Conservation (phyloP, 2,888 invertebrate species). For the Marasmarcha lunaedactyla region DNA sequence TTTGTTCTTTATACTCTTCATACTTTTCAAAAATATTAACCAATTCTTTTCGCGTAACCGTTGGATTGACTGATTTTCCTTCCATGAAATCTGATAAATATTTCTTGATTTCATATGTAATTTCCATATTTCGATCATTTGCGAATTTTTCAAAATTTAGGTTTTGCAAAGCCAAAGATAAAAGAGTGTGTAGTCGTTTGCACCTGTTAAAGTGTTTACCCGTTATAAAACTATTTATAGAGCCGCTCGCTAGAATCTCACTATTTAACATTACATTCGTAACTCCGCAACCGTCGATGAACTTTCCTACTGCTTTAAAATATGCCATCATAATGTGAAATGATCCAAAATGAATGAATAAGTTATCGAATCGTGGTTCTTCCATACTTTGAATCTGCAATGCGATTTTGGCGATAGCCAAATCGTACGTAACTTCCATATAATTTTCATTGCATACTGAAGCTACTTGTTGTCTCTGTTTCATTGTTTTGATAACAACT, state of each 20-base stretch:
- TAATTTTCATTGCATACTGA: constrained; percentile 10
- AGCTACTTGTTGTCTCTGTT: constrained; percentile 15
- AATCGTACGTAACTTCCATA: constrained; percentile 16
- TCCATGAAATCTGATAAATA: no score
- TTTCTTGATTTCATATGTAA: no score
- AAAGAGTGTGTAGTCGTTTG: constrained; percentile 16
- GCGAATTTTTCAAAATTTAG: constrained; percentile 14
- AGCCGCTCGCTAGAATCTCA: constrained; percentile 8
- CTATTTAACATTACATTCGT: constrained; percentile 7
- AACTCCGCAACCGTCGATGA: constrained; percentile 7
- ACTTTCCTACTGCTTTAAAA: constrained; percentile 17
- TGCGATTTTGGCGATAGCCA: constrained; percentile 10
- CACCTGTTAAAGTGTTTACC: constrained; percentile 26
- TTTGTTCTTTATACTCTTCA: constrained; percentile 6
- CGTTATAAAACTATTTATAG: constrained; percentile 20
- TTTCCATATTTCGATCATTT: no score
- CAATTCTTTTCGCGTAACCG: constrained; percentile 1
- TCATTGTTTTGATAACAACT: constrained; percentile 22
- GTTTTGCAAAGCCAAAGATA: constrained; percentile 11
- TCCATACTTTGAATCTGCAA: constrained; percentile 8
- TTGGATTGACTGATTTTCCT: constrained; percentile 5
- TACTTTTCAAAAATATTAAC: no score
- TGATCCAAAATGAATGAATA: constrained; percentile 19
- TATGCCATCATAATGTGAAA: constrained; percentile 20
- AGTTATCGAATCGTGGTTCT: no score